Percentiles rank a stretch among this genome's conserved stretches.
Evolutionary conservation across 2,888 invertebrate species (phyloP).

Genomic region (Ceriagrion tenellum): DNA sequence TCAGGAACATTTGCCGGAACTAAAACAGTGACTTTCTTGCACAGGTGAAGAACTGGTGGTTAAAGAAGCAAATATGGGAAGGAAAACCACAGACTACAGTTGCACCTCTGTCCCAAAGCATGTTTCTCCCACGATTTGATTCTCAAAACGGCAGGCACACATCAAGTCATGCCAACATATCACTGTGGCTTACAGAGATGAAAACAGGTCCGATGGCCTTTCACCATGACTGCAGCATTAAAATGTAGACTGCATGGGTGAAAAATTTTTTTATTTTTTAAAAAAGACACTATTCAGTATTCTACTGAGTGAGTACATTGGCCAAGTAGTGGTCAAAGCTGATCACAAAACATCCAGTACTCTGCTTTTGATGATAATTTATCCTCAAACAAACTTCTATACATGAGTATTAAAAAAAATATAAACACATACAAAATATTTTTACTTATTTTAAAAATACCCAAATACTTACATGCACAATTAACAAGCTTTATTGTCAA

Average conservation of each 20-base stretch:
- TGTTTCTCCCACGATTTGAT: no score
- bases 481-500: slow-evolving; percentile 66
- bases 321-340: slow-evolving; percentile 29
- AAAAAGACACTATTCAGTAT: slow-evolving; percentile 52
- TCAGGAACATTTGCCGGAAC: no score
- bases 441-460: slow-evolving; percentile 57
- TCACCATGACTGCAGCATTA: neutral
- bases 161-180: no score
- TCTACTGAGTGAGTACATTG: slow-evolving; percentile 42
- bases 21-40: no score
- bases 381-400: slow-evolving; percentile 57
- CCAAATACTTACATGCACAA: slow-evolving; percentile 47
- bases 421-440: slow-evolving; percentile 59
- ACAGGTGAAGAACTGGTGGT: no score
- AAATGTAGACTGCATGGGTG: neutral
- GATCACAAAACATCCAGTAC: slow-evolving; percentile 25
- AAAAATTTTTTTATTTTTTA: slow-evolving; percentile 41
- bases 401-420: slow-evolving; percentile 60
- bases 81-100: no score
- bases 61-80: no score
- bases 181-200: no score
- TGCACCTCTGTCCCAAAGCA: no score
- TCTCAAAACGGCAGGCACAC: no score
- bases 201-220: no score
- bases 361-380: slow-evolving; percentile 52